Conservation (phyloP, 1,140 invertebrate genomes). For the Eueides isabella region DNA sequence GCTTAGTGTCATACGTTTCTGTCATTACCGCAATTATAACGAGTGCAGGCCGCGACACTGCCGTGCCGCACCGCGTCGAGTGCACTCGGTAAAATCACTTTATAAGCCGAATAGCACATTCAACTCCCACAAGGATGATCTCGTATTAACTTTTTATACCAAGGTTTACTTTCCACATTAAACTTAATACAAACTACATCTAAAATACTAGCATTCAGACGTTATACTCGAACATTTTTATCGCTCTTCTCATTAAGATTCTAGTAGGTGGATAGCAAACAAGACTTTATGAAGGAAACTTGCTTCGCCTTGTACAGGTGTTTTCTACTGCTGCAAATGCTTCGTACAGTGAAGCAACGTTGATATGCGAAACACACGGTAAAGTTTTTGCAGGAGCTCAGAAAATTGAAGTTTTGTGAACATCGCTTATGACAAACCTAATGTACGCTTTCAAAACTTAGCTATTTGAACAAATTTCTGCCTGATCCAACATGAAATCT, state of each 20-base stretch:
- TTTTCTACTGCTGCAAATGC: conserved; percentile 43
- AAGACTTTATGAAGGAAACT: conserved; percentile 50
- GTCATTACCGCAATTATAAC: conserved; percentile 60
- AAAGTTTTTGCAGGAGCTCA: conserved; percentile 45
- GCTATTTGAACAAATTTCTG: not conserved
- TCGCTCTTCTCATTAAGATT: conserved; percentile 52
- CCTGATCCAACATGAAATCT: not conserved
- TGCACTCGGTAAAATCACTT: conserved; percentile 71
- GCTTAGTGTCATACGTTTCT: conserved; percentile 45
- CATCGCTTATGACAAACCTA: conserved; percentile 40
- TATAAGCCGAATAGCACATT: conserved; percentile 67
- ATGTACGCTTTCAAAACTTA: conserved; percentile 39
- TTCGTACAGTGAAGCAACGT: conserved; percentile 42
- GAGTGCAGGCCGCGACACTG: conserved; percentile 45
- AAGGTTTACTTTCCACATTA: conserved; percentile 46
- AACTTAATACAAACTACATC: conserved; percentile 55
- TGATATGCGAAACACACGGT: conserved; percentile 46
- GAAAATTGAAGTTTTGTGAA: conserved; percentile 46
- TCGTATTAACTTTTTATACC: conserved; percentile 56
- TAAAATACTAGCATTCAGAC: conserved; percentile 37
- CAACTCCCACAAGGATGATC: conserved; percentile 44
- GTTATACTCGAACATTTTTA: conserved; percentile 44
- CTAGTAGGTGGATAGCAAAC: conserved; percentile 46
- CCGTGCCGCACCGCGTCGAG: conserved; percentile 44
- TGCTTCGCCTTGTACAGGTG: conserved; percentile 38